These are phyloP conservation scores for Leptonema lineaticorne DNA, from an alignment of 1,140 invertebrate genomes.

Conservation along the genomic window DNA sequence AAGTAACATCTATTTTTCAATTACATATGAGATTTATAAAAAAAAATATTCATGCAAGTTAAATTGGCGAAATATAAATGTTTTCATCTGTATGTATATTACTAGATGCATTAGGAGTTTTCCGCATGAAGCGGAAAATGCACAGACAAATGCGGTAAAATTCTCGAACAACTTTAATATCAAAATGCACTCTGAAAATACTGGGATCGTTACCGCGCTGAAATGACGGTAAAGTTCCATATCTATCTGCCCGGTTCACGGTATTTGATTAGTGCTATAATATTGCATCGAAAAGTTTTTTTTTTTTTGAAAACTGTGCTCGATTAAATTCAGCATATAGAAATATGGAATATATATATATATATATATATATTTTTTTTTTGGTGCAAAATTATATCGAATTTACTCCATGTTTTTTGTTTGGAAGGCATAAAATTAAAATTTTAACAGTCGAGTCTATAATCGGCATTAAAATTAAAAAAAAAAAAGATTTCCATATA, in stretches of 20 bases:
- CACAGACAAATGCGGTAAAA: background rate
- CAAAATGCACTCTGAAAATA: conserved; percentile 6
- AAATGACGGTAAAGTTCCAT: background rate
- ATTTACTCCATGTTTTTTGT: background rate
- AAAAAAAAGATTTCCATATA: too few relatives aligned
- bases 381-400: background rate
- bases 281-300: conserved; percentile 7
- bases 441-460: background rate
- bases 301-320: background rate
- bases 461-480: too few relatives aligned
- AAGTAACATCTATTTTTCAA: too few relatives aligned
- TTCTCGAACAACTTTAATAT: conserved; percentile 8
- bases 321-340: too few relatives aligned
- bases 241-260: background rate
- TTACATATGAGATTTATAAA: too few relatives aligned
- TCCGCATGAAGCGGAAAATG: background rate
- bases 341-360: background rate
- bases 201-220: background rate
- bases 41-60: too few relatives aligned
- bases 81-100: background rate
- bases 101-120: conserved; percentile 12
- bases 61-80: too few relatives aligned
- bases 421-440: background rate
- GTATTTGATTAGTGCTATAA: conserved; percentile 1
- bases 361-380: background rate